Conservation (phyloP, 2,113 vertebrate genomes). For the Tupaia chinensis region DNA sequence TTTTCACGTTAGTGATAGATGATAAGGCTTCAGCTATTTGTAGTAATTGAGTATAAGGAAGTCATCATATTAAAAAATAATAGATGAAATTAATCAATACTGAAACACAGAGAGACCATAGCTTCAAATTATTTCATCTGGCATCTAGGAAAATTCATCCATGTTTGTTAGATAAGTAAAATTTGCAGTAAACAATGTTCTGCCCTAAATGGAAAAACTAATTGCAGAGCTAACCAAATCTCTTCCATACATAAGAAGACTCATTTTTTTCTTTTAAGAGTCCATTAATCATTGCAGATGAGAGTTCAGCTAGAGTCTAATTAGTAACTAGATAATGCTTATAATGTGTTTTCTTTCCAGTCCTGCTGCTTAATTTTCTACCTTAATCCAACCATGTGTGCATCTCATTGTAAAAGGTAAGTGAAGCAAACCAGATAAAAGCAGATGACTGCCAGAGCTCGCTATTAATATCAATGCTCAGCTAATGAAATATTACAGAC, state of each 20-base stretch:
- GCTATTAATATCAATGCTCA: slow-evolving; percentile 78
- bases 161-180: slow-evolving; percentile 61
- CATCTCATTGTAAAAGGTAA: slow-evolving; percentile 57
- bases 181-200: slow-evolving; percentile 70
- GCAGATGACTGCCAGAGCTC: slow-evolving; percentile 64
- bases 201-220: slow-evolving; percentile 78
- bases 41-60: slow-evolving; percentile 54
- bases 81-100: slow-evolving; percentile 71
- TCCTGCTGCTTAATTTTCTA: slow-evolving; percentile 67
- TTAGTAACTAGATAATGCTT: slow-evolving; percentile 79
- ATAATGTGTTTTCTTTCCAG: slow-evolving; percentile 78
- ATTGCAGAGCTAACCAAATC: slow-evolving; percentile 78
- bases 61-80: slow-evolving; percentile 61
- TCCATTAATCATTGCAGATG: slow-evolving; percentile 79
- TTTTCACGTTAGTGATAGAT: slow-evolving; percentile 25
- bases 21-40: background rate
- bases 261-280: slow-evolving; percentile 74
- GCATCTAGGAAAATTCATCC: slow-evolving; percentile 62
- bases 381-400: slow-evolving; percentile 54
- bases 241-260: slow-evolving; percentile 61
- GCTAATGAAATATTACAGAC: slow-evolving; percentile 77
- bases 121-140: slow-evolving; percentile 64
- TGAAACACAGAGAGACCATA: slow-evolving; percentile 48
- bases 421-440: slow-evolving; percentile 51
- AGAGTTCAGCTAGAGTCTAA: slow-evolving; percentile 74